These are phyloP conservation scores for Cavia aperea DNA, from an alignment of 2,113 vertebrate species.

Conservation along the genomic window DNA sequence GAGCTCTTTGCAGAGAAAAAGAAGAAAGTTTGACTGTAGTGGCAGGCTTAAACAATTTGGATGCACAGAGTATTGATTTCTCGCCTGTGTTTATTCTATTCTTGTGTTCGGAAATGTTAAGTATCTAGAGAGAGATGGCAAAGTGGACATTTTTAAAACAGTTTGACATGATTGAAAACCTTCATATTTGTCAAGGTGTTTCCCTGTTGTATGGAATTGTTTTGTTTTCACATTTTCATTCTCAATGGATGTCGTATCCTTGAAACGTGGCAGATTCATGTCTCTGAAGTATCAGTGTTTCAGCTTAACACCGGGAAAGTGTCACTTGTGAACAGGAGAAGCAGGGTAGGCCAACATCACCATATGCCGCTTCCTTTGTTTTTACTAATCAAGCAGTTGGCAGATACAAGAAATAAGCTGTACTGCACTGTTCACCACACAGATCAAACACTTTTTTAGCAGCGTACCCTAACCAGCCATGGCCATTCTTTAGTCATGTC, in stretches of 20 bases:
- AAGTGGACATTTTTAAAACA: slow-evolving; percentile 63
- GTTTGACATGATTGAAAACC: slow-evolving; percentile 66
- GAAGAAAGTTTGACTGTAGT: slow-evolving; percentile 62
- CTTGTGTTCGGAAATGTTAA: slow-evolving; percentile 61
- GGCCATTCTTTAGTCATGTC: slow-evolving; percentile 29
- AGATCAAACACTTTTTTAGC: slow-evolving; percentile 42
- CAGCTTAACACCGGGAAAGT: slow-evolving; percentile 23
- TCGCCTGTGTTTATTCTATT: slow-evolving; percentile 63
- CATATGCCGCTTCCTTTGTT: not conserved
- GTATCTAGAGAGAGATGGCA: slow-evolving; percentile 61
- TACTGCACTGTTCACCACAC: not conserved
- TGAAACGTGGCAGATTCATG: slow-evolving; percentile 62
- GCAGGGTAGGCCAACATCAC: not conserved
- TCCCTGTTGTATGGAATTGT: slow-evolving; percentile 42
- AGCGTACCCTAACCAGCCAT: slow-evolving; percentile 41
- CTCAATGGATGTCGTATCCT: slow-evolving; percentile 59
- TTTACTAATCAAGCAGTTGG: slow-evolving; percentile 38
- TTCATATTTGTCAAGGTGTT: slow-evolving; percentile 68
- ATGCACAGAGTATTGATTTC: slow-evolving; percentile 64
- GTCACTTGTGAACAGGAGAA: not conserved
- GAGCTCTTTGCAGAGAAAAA: slow-evolving; percentile 60
- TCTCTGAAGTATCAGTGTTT: slow-evolving; percentile 47
- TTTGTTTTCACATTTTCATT: slow-evolving; percentile 61
- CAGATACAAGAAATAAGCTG: not conserved
- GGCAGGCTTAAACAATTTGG: slow-evolving; percentile 55